Evolutionary conservation across 92 coral and sea anemone genomes (phyloP), one percentile per base, ranked within the genome.

Genomic region (Metridium senile): DNA sequence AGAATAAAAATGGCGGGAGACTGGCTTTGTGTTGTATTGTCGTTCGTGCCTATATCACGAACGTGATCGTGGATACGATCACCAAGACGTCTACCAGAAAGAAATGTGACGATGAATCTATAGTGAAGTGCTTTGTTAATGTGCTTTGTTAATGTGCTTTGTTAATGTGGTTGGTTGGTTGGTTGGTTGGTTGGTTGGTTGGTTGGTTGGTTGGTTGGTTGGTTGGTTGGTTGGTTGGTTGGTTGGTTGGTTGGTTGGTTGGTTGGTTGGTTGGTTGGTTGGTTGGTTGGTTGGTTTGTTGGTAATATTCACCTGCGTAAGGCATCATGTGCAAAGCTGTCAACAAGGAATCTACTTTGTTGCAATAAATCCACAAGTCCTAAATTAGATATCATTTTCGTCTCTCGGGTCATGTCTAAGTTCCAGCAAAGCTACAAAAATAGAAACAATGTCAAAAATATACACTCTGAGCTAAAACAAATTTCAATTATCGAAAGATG

Each of bases 251-350:
- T 39, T 39, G 49, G 49, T 39, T 39, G n/a, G 13, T 39, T 39
- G 49, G 49, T 39, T 13, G 49, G 6, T 39, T 39, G 13, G 49
- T 4, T 39, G 13, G 13, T 13, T 39, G 13, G 6, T 39, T 39
- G 8, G 49, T 39, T 39, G 49, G 49, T 39, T 6, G 49, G 49
- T 39, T 4, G 13, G 13, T 6, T 39, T 39, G 13, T 39, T 13
- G 49, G 11, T 20, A 39, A 47, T 22, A 31, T 65, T 10, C 47
- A 76, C 82, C 82, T 69, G 22, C 74, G 78, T 33, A 85, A 0
- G 19, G 43, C 51, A 46, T 70, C 76, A 52, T 79, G 79, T 51
- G 89, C 89, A 27, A 74, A 67, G 7, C 89, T 75, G 30, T 85
- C 89, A 23, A 85, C 82, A 22, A 80, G 78, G 70, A 80, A 79